A percentile compares a stretch with the other conserved stretches of the same genome.
phyloP scores from a whole-genome alignment of 2,113 vertebrate species.

The Natator depressus region DNA sequence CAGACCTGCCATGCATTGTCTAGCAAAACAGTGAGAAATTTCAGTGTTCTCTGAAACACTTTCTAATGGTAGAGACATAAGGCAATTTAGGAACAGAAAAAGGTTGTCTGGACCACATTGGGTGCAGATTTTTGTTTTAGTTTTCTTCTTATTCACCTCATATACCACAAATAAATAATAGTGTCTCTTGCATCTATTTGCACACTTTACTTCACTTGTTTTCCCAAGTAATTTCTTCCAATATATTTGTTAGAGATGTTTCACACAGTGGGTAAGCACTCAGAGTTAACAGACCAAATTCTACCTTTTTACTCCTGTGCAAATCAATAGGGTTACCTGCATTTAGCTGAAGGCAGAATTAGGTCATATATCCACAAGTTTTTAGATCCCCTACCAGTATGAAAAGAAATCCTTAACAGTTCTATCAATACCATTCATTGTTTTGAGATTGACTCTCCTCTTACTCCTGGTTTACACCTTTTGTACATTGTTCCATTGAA shows the following conservation, averaged over 20 bases:
- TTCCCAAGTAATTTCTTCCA: neutral
- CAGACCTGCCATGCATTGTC: neutral
- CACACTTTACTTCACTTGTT: neutral
- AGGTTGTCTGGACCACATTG: neutral
- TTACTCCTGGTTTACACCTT: neutral
- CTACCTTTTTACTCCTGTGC: conserved; percentile 20
- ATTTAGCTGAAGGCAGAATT: neutral
- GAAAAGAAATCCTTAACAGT: neutral
- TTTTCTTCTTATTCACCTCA: neutral
- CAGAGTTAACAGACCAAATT: neutral
- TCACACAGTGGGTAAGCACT: neutral
- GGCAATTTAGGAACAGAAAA: neutral
- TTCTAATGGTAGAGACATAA: neutral
- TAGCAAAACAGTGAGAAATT: neutral
- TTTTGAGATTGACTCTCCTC: neutral
- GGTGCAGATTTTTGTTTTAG: neutral
- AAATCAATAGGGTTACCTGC: neutral
- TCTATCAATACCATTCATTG: neutral
- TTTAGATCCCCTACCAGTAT: neutral
- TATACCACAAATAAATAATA: neutral
- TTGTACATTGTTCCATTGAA: neutral
- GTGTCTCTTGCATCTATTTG: conserved; percentile 31
- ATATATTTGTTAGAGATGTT: neutral
- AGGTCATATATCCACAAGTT: neutral
- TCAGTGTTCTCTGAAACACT: neutral